phyloP scores from a whole-genome alignment of 2,113 vertebrate species.

The Nothobranchius furzeri region DNA sequence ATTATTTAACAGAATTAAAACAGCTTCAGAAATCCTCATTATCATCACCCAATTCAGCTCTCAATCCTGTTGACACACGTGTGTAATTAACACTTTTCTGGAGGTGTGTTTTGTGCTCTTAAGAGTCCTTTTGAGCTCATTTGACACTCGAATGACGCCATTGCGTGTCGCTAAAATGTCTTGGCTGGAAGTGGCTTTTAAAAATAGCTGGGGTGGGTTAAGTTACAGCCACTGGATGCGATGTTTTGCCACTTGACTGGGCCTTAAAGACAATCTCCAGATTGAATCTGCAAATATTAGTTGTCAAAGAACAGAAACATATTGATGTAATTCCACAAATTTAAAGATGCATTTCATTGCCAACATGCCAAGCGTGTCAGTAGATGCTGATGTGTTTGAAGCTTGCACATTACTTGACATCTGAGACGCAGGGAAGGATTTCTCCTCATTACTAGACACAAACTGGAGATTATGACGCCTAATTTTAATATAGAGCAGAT shows the following conservation, averaged over 20 bases:
- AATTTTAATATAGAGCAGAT: neutral
- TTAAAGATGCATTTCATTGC: neutral
- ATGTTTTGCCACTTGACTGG: slow-evolving; percentile 71
- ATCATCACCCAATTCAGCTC: slow-evolving; percentile 6
- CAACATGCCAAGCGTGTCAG: neutral
- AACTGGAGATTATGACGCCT: slow-evolving; percentile 21
- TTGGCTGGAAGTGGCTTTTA: slow-evolving; percentile 77
- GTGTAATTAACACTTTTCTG: slow-evolving; percentile 17
- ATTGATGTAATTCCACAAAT: neutral
- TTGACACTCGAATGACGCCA: slow-evolving; percentile 66
- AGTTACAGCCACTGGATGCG: slow-evolving; percentile 76
- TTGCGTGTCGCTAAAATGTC: slow-evolving; percentile 75
- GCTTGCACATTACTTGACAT: neutral
- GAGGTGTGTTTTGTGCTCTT: slow-evolving; percentile 41
- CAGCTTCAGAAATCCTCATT: neutral
- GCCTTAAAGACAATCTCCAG: slow-evolving; percentile 55
- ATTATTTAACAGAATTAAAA: slow-evolving; percentile 49
- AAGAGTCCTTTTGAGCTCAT: slow-evolving; percentile 44
- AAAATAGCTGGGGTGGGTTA: slow-evolving; percentile 79
- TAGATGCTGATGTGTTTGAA: neutral
- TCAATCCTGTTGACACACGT: slow-evolving; percentile 11
- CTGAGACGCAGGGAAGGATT: slow-evolving; percentile 14
- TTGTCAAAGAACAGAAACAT: neutral
- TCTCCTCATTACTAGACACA: slow-evolving; percentile 8
- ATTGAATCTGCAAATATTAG: slow-evolving; percentile 10